Percentiles rank a stretch among this genome's conserved stretches.
phyloP scores from a whole-genome alignment of 2,113 vertebrate genomes.

The Rhea pennata region DNA sequence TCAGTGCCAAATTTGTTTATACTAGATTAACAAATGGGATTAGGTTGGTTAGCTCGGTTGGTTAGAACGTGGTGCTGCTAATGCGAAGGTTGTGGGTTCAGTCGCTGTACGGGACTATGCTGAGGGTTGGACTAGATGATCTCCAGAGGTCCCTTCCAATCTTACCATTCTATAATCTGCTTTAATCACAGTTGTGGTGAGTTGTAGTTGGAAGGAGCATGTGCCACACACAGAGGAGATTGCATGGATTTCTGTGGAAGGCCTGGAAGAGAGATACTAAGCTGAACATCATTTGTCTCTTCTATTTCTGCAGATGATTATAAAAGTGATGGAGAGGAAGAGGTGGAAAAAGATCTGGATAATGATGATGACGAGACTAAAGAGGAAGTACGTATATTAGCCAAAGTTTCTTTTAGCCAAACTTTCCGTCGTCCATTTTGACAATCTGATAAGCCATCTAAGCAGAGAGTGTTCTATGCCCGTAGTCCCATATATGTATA shows the following conservation, averaged over 20 bases:
- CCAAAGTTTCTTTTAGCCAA: not conserved
- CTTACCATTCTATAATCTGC: not conserved
- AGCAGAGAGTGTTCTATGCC: not conserved
- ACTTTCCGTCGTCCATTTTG: not conserved
- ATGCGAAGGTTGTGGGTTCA: too few species aligned
- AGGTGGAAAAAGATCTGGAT: slow-evolving; percentile 70
- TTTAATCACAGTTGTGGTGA: not conserved
- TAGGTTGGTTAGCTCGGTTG: too few species aligned
- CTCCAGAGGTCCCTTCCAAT: too few species aligned
- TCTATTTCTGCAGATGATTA: slow-evolving; percentile 63
- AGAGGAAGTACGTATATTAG: slow-evolving; percentile 79
- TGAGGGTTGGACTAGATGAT: too few species aligned
- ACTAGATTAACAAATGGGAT: not conserved
- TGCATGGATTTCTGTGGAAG: fast-evolving
- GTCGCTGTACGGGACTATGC: too few species aligned
- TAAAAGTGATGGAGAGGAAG: slow-evolving; percentile 81
- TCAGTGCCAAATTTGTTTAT: slow-evolving; percentile 22
- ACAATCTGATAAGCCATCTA: not conserved
- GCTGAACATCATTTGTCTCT: not conserved
- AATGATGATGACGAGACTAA: slow-evolving; percentile 70
- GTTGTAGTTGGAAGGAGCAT: not conserved
- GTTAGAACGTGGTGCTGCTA: too few species aligned
- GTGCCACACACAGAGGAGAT: not conserved
- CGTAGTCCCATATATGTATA: not conserved
- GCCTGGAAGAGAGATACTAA: not conserved